These are phyloP conservation scores for Eulemur albifrons DNA, from an alignment of 2,797 vertebrate genomes.

Conservation along the genomic window DNA sequence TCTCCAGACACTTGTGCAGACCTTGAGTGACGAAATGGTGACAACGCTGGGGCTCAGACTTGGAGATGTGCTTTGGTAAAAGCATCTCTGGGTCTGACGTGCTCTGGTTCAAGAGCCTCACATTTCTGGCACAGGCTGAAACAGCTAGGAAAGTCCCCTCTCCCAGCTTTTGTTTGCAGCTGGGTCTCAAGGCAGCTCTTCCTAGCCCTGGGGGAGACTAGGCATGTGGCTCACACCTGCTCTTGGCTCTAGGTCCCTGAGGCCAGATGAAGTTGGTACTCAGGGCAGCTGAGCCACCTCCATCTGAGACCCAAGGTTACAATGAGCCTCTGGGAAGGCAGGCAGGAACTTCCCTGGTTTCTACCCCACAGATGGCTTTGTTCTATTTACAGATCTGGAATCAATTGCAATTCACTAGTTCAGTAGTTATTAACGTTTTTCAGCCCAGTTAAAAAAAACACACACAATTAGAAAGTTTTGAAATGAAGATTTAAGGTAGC, in stretches of 20 bases:
- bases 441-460: background rate
- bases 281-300: conserved; percentile 15
- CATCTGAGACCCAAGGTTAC: conserved; percentile 36
- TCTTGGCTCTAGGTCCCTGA: conserved; percentile 18
- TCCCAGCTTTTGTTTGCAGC: conserved; percentile 35
- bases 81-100: background rate
- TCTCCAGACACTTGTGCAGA: background rate
- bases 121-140: background rate
- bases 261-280: conserved; percentile 32
- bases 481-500: conserved; percentile 44
- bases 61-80: background rate
- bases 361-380: conserved; percentile 9
- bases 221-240: conserved; percentile 53
- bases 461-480: conserved; percentile 40
- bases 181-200: background rate
- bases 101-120: background rate
- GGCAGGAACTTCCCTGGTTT: background rate
- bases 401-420: conserved; percentile 37
- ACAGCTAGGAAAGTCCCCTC: background rate
- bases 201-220: background rate
- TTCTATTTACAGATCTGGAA: conserved; percentile 53
- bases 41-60: background rate
- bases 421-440: conserved; percentile 31
- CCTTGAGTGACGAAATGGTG: background rate
- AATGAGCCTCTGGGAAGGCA: background rate